Base-by-base conservation (phyloP, 2,797 vertebrate species). In the Acanthurus leucopareius region DNA sequence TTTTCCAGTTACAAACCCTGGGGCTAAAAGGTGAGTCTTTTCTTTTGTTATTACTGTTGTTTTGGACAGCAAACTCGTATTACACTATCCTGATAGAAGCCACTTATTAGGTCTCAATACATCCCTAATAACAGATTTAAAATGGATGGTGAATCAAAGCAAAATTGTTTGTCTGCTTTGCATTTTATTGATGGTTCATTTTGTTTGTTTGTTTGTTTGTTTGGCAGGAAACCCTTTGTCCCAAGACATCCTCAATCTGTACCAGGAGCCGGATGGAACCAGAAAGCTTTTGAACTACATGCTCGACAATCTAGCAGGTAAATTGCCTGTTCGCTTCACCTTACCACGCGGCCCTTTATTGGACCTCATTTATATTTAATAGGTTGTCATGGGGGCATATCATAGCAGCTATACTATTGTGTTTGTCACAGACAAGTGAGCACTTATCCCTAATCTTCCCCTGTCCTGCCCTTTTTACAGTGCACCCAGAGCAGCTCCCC, bases 251-350 rank as follows among this genome's bases (percentile, higher is more conserved):
- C 96, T 99, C 89, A 98, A 97, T 87, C 94, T 98, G 86, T 99
- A 99, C 96, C 97, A 99, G 94, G 98, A 99, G 92, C 94, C 97
- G 54, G 98, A 99, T 16, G 98, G 98, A 94, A 99, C 98, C 89
- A 96, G 97, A 86, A 99, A 99, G 95, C 97, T 99, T 94, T 94
- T 99, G 94, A 99, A 99, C 94, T 99, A 98, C 94, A 99, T 99
- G 98, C 97, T 99, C 83, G 97, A 99, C 96, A 98, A 99, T 97
- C 97, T 99, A 89, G 97, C 98, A 96, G 98, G 98, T 99, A 93
- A 88, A 38, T 0, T 13, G 2, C 58, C n/a, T 19, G 0, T 20
- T 19, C 2, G 28, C 66, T 2, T 7, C 62, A 5, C 62, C 42
- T 54, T 7, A 60, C 64, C 40, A 3, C 60, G 9, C 20, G 0